A percentile compares a stretch with the other conserved stretches of the same genome.
Evolutionary conservation across 1,140 invertebrate species (phyloP).

Genomic region (Gryllus bimaculatus): DNA sequence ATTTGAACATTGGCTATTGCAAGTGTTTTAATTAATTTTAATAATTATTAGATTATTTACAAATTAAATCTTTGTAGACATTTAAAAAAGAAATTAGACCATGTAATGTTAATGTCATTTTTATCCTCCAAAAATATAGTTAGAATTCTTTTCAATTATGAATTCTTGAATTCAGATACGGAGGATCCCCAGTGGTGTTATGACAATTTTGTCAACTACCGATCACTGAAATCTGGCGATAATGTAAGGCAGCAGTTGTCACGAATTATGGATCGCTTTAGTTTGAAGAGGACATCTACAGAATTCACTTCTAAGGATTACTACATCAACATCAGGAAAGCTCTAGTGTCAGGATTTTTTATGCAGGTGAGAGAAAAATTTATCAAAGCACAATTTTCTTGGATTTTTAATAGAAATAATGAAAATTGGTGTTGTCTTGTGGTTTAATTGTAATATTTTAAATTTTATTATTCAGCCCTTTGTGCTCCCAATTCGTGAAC

Average conservation of each 20-base stretch:
- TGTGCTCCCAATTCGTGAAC: too few relatives aligned
- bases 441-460: background rate
- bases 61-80: too few relatives aligned
- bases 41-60: too few relatives aligned
- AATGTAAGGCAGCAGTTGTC: conserved; percentile 76
- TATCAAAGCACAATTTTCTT: too few relatives aligned
- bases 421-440: conserved; percentile 9
- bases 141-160: too few relatives aligned
- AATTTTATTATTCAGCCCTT: background rate
- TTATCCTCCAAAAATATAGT: too few relatives aligned
- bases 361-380: conserved; percentile 74
- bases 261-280: conserved; percentile 87
- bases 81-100: too few relatives aligned
- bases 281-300: conserved; percentile 87
- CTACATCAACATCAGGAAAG: conserved; percentile 97
- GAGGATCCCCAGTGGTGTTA: conserved; percentile 98
- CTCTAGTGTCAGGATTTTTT: conserved; percentile 95
- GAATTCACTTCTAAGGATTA: conserved; percentile 98
- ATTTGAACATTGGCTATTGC: too few relatives aligned
- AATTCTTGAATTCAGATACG: conserved; percentile 37
- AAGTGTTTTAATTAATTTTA: too few relatives aligned
- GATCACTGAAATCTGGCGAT: conserved; percentile 89
- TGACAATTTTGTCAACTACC: conserved; percentile 98
- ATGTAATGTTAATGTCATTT: too few relatives aligned
- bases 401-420: too few relatives aligned